Conservation (phyloP, 2,888 invertebrate species). For the Troglohyphantes excavatus region DNA sequence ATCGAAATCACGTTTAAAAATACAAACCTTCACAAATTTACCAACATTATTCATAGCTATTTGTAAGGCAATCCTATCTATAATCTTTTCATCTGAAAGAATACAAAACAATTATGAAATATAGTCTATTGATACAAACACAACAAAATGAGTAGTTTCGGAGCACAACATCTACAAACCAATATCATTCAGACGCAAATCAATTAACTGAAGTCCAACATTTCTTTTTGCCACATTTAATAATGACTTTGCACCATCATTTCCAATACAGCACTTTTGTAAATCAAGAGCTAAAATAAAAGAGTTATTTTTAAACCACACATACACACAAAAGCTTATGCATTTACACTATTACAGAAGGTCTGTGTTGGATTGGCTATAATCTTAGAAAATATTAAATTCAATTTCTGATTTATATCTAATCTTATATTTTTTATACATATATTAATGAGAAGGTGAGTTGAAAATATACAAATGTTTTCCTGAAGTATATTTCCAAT, state of each 20-base stretch:
- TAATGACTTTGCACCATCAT: slow-evolving; percentile 46
- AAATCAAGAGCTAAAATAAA: slow-evolving; percentile 56
- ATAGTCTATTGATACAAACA: not conserved
- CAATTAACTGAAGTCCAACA: slow-evolving; percentile 30
- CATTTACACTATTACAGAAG: too few species aligned
- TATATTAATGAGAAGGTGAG: too few species aligned
- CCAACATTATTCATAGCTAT: slow-evolving; percentile 37
- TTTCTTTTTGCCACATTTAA: slow-evolving; percentile 8
- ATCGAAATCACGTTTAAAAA: not conserved
- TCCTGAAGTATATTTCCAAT: too few species aligned
- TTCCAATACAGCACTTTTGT: slow-evolving; percentile 57
- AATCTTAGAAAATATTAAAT: too few species aligned
- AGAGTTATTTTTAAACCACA: not conserved
- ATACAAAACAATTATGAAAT: not conserved
- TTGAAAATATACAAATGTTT: too few species aligned
- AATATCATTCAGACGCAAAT: slow-evolving; percentile 54
- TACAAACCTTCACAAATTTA: slow-evolving; percentile 43
- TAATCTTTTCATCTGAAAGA: slow-evolving; percentile 31
- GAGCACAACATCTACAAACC: slow-evolving; percentile 26
- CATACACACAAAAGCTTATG: too few species aligned
- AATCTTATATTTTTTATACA: too few species aligned
- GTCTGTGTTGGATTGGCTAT: too few species aligned
- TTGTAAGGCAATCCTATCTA: slow-evolving; percentile 38
- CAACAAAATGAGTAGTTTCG: not conserved
- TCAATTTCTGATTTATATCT: too few species aligned